Evolutionary conservation across 2,113 vertebrate genomes (phyloP).

Genomic region (Crotalus tigris): DNA sequence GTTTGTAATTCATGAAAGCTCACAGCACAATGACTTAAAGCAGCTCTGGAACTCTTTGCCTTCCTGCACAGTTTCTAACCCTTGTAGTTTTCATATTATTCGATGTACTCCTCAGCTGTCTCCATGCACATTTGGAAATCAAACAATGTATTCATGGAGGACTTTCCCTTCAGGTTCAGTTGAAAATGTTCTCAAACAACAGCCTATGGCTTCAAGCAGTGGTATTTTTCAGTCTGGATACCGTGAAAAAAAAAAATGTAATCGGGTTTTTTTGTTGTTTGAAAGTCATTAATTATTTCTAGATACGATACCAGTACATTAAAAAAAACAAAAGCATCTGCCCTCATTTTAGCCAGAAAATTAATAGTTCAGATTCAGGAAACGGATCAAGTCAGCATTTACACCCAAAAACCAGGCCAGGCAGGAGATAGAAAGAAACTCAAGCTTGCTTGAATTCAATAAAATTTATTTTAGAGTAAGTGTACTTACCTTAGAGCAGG

Average conservation of each 20-base stretch:
- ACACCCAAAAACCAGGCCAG: not conserved
- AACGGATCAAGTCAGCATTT: not conserved
- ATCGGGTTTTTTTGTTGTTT: not conserved
- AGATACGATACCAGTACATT: too few species aligned
- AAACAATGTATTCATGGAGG: not conserved
- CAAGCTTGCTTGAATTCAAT: not conserved
- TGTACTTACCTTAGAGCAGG: too few species aligned
- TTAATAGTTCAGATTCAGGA: not conserved
- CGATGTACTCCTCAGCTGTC: not conserved
- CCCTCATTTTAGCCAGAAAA: not conserved
- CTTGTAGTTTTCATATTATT: not conserved
- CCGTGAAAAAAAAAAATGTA: not conserved
- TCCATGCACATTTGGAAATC: not conserved
- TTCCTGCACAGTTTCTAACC: not conserved
- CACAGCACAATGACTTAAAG: not conserved
- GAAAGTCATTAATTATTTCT: not conserved
- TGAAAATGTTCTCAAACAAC: not conserved
- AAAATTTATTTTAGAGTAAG: not conserved
- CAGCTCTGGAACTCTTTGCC: not conserved
- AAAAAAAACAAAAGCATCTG: not conserved
- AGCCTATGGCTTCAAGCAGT: not conserved
- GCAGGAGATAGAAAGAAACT: not conserved
- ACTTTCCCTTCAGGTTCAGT: not conserved
- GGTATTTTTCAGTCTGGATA: not conserved
- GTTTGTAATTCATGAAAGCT: not conserved